Evolutionary conservation across 2,888 invertebrate species (phyloP), one percentile per base, ranked within the genome.

Genomic region (Heliconius aoede): DNA sequence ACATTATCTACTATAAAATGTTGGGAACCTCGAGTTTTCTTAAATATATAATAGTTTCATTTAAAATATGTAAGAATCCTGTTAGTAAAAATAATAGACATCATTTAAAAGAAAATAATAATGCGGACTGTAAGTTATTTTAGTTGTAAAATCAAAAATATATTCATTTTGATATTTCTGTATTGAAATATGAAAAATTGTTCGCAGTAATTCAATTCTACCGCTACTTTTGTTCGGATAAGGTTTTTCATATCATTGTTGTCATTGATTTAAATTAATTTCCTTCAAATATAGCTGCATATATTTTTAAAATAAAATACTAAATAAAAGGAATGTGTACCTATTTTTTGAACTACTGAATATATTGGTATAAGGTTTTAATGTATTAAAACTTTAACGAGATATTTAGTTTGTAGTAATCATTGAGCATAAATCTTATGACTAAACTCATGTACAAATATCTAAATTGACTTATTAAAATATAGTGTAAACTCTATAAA

Each of bases 381-480:
- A 65, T 36, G 24, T 32, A 32, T n/a, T 65, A 65, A 40, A 40
- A 40, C 24, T 36, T 65, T 65, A 36, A 36, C 26, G 40, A 36
- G 15, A n/a, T 24, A 65, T 24, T 15, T 40, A 65, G 36, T 65
- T 65, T 36, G 24, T 36, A 36, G 18, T 40, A 40, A 36, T 40
- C 65, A 40, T 65, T 65, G 65, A 65, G 65, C 65, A 40, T 65
- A 36, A 24, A 24, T 40, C 3, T 36, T 65, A 36, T 36, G 5
- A 15, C 40, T 24, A n/a, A 64, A 30, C 15, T 24, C n/a, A 40
- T 65, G 3, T 40, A 65, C 40, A 40, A 40, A 18, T 3, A 62
- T 30, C 36, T 24, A 65, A 36, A 65, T 65, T 40, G 65, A 65
- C 36, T 65, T 40, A 65, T 36, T 4, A 21, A 28, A 62, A 62